Base-by-base conservation (phyloP, 2,797 vertebrate species). In the Manis pentadactyla region DNA sequence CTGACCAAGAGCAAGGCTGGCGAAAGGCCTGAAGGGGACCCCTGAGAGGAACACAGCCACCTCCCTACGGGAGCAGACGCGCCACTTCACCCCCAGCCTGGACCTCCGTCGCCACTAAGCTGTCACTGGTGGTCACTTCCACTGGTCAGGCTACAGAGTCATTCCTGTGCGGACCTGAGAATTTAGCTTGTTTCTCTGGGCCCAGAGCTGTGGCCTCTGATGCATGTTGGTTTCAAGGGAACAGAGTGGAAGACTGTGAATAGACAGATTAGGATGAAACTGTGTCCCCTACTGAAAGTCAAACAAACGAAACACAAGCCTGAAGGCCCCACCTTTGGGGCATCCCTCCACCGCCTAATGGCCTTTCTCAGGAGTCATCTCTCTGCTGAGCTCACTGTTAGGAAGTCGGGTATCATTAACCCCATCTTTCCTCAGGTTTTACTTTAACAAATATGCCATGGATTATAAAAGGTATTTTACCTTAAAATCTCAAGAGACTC, bases 161-260 rank as follows among this genome's bases (percentile, higher is more conserved):
- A 0, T 15, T 9, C 27, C 39, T 17, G 15, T 0, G 12, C 0
- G 37, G 18, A 71, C 7, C 8, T 17, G 2, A 71, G 29, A 27
- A 61, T 19, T 9, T 31, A 15, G 51, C 53, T 74, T 49, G 11
- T 39, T 90, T 53, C 59, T 57, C 55, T 31, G 34, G 29, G 21
- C 11, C 82, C 53, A 46, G 49, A 61, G 88, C 29, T 13, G 0
- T 0, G 55, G 83, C 12, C 31, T 18, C 2, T 15, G 31, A 75
- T 64, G 49, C 63, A 12, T 37, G 2, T 27, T 71, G 42, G 34
- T 29, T 79, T 42, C 7, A 27, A 39, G 15, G 10, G 25, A 77
- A 69, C 17, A 14, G 71, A 19, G 25, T 23, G 1, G 7, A 34
- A 83, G 9, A 59, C 7, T n/a, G 5, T 10, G 51, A 68, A 59